Evolutionary conservation across 1,140 invertebrate genomes (phyloP), one percentile per base, ranked within the genome.

Genomic region (Drosophila micromelanica): DNA sequence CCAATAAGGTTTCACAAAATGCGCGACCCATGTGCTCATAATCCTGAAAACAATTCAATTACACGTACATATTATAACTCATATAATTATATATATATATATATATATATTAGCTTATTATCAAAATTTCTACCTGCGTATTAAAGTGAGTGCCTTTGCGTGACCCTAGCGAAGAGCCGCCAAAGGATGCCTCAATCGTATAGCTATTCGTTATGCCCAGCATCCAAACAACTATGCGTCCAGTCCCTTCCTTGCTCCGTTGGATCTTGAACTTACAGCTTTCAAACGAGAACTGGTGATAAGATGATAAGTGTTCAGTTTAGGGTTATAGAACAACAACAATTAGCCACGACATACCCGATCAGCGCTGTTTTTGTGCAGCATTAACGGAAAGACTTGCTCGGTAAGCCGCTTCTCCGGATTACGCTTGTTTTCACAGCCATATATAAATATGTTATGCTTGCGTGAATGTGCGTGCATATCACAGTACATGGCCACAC

Each of bases 401-500:
- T 98, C 97, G 37, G 96, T 95, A 15, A 98, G 93, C 90, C 94
- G 94, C 82, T 95, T 95, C n/a, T 96, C 95, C 40, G 95, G 94
- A 78, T 95, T 94, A 78, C 95, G 94, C 81, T 96, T 94, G 92
- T 96, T 98, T 93, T 98, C 97, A 93, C 98, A 99, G 74, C 98
- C 98, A 92, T 98, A 99, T 76, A 98, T 96, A 91, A 99, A 99
- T 79, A 99, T 95, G 92, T 99, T 99, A 92, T 98, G 97, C 91
- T 96, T 96, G 60, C 98, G 93, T 5, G 98, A 99, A 93, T 99
- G 98, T 40, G 97, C 98, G 92, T 99, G 98, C 75, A 98, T 94
- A 93, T 99, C 98, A 92, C 98, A 98, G 91, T 97, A 99, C 93
- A 99, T 96, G 64, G 97, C 95, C 20, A 98, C 97, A 49, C 97